Conservation (phyloP, 2,797 vertebrate genomes). For the Aselliscus stoliczkanus region DNA sequence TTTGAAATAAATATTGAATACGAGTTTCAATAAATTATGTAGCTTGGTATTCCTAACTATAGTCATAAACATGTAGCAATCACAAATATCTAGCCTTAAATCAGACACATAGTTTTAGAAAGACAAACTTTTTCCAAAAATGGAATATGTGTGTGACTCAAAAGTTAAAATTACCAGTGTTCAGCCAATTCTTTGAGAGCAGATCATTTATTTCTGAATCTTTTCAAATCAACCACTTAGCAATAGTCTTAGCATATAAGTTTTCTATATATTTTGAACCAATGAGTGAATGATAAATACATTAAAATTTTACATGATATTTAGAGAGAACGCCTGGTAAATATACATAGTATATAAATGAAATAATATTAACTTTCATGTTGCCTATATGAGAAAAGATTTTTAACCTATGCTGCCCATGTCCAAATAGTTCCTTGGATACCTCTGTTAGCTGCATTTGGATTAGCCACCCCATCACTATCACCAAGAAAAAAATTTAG, state of each 20-base stretch:
- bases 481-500: neutral
- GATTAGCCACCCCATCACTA: neutral
- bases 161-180: conserved; percentile 20
- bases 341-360: neutral
- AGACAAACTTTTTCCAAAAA: neutral
- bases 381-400: neutral
- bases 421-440: neutral
- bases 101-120: neutral
- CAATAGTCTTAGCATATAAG: neutral
- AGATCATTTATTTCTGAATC: neutral
- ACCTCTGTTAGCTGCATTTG: neutral
- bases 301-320: neutral
- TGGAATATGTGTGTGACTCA: neutral
- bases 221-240: neutral
- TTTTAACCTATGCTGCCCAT: neutral
- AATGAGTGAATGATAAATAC: neutral
- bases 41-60: neutral
- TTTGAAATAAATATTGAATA: conserved; percentile 19
- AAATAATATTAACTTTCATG: neutral
- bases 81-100: neutral
- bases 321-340: neutral
- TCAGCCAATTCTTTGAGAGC: neutral
- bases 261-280: conserved; percentile 4
- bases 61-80: neutral
- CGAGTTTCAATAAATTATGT: neutral